Percentiles rank a stretch among this genome's conserved stretches.
Conservation (phyloP, 2,113 vertebrate genomes). For the Sprattus sprattus region DNA sequence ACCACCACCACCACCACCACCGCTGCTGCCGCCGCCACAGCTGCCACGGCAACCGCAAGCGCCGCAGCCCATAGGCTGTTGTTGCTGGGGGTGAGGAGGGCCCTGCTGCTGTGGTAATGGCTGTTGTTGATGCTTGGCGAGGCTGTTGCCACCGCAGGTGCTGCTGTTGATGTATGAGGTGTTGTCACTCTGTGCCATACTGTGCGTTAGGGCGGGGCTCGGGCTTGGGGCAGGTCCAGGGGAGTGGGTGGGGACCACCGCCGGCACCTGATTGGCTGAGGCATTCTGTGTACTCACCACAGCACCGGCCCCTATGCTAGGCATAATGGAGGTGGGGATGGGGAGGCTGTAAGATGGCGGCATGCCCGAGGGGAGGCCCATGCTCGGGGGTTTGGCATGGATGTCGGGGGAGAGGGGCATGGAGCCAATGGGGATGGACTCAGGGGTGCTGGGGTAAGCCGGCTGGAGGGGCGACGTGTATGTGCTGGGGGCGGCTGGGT, state of each 20-base stretch:
- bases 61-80: constrained; percentile 75
- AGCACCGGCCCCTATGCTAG: constrained; percentile 65
- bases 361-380: constrained; percentile 75
- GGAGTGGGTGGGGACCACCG: constrained; percentile 82
- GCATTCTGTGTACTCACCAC: constrained; percentile 55
- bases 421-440: constrained; percentile 75
- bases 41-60: constrained; percentile 88
- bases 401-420: constrained; percentile 76
- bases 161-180: constrained; percentile 80
- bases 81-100: constrained; percentile 21
- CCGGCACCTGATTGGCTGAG: constrained; percentile 72
- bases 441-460: constrained; percentile 66
- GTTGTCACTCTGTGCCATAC: constrained; percentile 85
- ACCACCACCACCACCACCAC: constrained; percentile 87
- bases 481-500: constrained; percentile 72
- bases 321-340: constrained; percentile 67
- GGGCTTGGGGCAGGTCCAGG: constrained; percentile 86
- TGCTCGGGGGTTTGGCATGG: constrained; percentile 75
- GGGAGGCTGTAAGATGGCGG: constrained; percentile 73
- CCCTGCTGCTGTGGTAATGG: constrained; percentile 59
- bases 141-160: constrained; percentile 66
- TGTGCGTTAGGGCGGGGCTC: constrained; percentile 85
- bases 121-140: constrained; percentile 43
- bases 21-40: constrained; percentile 77
- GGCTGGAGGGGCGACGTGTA: constrained; percentile 49